phyloP scores from a whole-genome alignment of 2,797 vertebrate genomes.

The Semaprochilodus insignis region DNA sequence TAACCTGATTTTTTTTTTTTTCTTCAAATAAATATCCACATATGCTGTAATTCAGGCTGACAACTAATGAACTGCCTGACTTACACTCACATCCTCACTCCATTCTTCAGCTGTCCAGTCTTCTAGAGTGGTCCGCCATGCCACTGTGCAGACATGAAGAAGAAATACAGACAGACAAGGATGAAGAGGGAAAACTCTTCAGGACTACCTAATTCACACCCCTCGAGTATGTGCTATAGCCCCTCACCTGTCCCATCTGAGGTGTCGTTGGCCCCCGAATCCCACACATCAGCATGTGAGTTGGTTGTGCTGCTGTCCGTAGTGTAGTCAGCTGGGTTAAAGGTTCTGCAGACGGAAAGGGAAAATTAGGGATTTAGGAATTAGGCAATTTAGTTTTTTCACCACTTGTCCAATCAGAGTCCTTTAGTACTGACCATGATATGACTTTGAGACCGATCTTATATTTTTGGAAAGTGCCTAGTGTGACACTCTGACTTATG shows the following conservation, averaged over 20 bases:
- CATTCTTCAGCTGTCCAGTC: constrained; percentile 96
- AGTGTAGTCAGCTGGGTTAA: constrained; percentile 96
- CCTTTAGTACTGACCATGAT: not conserved
- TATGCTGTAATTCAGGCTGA: not conserved
- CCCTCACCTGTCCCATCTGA: constrained; percentile 87
- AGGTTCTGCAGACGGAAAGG: constrained; percentile 80
- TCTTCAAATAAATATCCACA: not conserved
- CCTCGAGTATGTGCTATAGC: not conserved
- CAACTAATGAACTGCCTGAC: constrained; percentile 67
- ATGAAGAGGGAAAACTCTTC: constrained; percentile 22
- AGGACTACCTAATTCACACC: not conserved
- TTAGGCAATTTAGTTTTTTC: not conserved
- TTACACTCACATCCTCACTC: constrained; percentile 92
- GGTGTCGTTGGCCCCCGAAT: constrained; percentile 83
- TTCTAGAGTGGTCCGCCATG: constrained; percentile 91
- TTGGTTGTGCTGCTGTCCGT: constrained; percentile 81
- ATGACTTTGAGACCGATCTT: no score
- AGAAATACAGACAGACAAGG: constrained; percentile 5
- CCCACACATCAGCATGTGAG: constrained; percentile 86
- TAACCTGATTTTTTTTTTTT: not conserved
- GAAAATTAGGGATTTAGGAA: not conserved
- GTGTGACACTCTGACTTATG: no score
- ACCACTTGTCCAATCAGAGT: not conserved
- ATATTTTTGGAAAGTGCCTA: no score
- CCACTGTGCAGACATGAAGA: constrained; percentile 65